Evolutionary conservation across 64 coral and sea anemone genomes (phyloP).

Genomic region (Montipora capricornis): DNA sequence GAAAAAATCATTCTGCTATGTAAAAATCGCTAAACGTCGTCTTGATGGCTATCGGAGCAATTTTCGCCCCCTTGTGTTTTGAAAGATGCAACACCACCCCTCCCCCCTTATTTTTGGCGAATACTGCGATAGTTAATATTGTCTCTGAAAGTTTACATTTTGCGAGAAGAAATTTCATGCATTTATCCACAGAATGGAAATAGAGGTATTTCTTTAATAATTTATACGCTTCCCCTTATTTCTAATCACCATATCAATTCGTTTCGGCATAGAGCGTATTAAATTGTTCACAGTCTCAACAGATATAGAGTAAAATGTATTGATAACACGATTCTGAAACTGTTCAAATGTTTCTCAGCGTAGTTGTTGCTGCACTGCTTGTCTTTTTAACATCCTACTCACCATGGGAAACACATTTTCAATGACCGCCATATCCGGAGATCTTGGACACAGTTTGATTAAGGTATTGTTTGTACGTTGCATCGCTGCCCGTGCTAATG

Average conservation of each 20-base stretch:
- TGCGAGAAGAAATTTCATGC: not conserved
- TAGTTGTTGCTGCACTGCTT: constrained; percentile 7
- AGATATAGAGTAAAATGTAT: constrained; percentile 1
- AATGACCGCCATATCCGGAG: not conserved
- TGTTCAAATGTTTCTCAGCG: not conserved
- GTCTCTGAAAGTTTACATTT: constrained; percentile 6
- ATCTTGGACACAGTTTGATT: not conserved
- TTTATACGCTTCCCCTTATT: not conserved
- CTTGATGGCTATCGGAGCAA: not conserved
- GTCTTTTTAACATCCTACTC: constrained; percentile 8
- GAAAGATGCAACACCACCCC: not conserved
- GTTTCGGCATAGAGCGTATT: constrained; percentile 3
- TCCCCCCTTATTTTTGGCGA: not conserved
- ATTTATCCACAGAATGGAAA: not conserved
- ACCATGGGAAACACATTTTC: constrained; percentile 5
- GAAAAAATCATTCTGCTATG: not conserved
- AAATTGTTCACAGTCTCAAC: constrained; percentile 13
- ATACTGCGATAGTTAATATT: not conserved
- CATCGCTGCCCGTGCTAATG: constrained; percentile 2
- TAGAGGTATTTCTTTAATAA: not conserved
- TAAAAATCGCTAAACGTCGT: not conserved
- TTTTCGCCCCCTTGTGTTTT: not conserved
- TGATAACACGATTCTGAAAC: constrained; percentile 1
- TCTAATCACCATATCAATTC: constrained; percentile 13
- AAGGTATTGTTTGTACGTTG: not conserved